Conservation (phyloP, 2,797 vertebrate species). For the Rhadinocentrus ornatus region DNA sequence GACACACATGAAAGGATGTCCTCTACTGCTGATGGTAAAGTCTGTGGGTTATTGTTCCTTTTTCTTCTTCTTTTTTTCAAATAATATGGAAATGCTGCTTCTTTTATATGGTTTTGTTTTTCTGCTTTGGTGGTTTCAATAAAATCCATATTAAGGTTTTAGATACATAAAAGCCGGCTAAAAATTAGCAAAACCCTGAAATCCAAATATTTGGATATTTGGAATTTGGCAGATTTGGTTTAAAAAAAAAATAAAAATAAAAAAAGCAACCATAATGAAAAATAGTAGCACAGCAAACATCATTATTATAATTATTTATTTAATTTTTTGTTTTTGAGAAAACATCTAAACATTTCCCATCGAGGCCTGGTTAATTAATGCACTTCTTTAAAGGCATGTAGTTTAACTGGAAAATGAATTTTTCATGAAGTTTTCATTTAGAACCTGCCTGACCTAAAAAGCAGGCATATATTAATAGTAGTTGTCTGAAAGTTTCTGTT, state of each 20-base stretch:
- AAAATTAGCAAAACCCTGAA: too few relatives aligned
- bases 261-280: conserved; percentile 23
- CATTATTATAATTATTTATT: too few relatives aligned
- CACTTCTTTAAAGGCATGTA: conserved; percentile 45
- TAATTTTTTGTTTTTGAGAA: conserved; percentile 32
- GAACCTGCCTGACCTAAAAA: conserved; percentile 27
- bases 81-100: conserved; percentile 4
- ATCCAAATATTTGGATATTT: not conserved
- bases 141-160: not conserved
- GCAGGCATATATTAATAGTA: not conserved
- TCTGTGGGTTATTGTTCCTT: conserved; percentile 6
- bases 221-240: not conserved
- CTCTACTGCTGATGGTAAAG: not conserved
- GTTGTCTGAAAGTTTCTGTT: not conserved
- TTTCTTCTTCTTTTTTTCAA: not conserved
- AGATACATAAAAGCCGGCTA: not conserved
- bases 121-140: not conserved
- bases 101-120: not conserved
- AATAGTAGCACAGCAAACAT: too few relatives aligned
- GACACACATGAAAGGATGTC: conserved; percentile 14
- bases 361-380: conserved; percentile 59
- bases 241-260: not conserved
- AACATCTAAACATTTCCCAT: conserved; percentile 56
- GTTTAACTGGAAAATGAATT: conserved; percentile 50
- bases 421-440: conserved; percentile 53